Evolutionary conservation across 2,113 vertebrate species (phyloP).

Genomic region (Phylloscopus trochilus): DNA sequence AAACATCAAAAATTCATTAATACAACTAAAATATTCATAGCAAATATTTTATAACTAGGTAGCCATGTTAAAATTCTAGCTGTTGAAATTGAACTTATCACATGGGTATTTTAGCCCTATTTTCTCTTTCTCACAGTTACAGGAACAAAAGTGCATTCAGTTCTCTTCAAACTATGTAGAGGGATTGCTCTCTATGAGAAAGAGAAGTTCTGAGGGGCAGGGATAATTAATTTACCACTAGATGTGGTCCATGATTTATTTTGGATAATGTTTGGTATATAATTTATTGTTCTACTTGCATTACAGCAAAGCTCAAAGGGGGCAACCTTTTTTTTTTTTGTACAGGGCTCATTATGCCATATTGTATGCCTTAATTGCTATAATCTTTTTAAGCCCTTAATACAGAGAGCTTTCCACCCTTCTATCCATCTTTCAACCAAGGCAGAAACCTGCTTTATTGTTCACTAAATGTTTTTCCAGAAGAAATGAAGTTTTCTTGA

Average conservation of each 20-base stretch:
- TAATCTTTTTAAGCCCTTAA: not conserved
- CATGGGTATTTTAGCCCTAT: not conserved
- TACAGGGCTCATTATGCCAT: not conserved
- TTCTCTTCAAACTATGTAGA: not conserved
- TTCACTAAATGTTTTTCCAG: not conserved
- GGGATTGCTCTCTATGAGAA: not conserved
- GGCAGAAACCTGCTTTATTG: not conserved
- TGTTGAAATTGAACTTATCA: not conserved
- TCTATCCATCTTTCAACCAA: not conserved
- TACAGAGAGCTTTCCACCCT: not conserved
- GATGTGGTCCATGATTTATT: not conserved
- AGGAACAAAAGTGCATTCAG: not conserved
- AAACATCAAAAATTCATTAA: not conserved
- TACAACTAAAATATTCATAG: not conserved
- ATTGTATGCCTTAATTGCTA: not conserved
- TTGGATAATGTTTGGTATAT: not conserved
- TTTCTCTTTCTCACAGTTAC: not conserved
- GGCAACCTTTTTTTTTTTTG: not conserved
- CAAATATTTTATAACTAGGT: not conserved
- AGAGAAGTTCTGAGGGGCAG: not conserved
- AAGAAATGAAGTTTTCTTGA: not conserved
- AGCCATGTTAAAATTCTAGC: not conserved
- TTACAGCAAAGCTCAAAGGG: not conserved
- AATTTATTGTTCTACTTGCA: not conserved
- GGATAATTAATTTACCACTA: not conserved